These are phyloP conservation scores for Syngnathus floridae DNA, from an alignment of 2,113 vertebrate species.

Conservation along the genomic window DNA sequence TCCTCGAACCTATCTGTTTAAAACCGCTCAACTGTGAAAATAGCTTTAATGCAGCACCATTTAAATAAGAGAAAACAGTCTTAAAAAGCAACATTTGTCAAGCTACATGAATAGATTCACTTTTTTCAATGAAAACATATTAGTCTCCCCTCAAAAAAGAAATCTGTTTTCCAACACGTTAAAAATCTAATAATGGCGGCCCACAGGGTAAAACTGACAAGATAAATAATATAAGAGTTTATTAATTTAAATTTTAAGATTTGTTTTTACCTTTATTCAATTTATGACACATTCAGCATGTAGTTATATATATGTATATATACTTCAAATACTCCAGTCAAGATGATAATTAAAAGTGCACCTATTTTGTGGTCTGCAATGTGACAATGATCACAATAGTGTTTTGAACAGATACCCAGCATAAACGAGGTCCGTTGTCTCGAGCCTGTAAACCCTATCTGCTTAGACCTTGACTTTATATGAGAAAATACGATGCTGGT, in stretches of 20 bases:
- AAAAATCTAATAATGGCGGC: neutral
- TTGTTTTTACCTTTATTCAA: neutral
- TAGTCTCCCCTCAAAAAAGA: conserved; percentile 22
- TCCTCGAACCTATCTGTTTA: conserved; percentile 54
- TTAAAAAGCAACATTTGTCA: conserved; percentile 45
- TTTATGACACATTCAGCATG: neutral
- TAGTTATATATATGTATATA: neutral
- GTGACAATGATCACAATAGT: neutral
- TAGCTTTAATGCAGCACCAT: conserved; percentile 62
- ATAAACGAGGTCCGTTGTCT: neutral
- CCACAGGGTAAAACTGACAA: neutral
- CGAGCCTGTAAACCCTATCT: neutral
- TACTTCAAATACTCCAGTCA: neutral
- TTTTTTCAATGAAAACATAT: conserved; percentile 7
- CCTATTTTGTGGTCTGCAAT: neutral
- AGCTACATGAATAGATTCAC: conserved; percentile 22
- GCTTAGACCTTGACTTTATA: neutral
- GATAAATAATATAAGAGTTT: neutral
- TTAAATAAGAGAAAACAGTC: conserved; percentile 46
- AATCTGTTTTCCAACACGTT: neutral
- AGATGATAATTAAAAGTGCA: neutral
- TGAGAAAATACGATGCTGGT: conserved; percentile 42
- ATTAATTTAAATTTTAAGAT: neutral
- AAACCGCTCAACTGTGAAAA: conserved; percentile 57
- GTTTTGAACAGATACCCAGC: neutral